Percentiles rank a stretch among this genome's conserved stretches.
Evolutionary conservation across 1,140 invertebrate genomes (phyloP).

Genomic region (Macrostomum lignano): DNA sequence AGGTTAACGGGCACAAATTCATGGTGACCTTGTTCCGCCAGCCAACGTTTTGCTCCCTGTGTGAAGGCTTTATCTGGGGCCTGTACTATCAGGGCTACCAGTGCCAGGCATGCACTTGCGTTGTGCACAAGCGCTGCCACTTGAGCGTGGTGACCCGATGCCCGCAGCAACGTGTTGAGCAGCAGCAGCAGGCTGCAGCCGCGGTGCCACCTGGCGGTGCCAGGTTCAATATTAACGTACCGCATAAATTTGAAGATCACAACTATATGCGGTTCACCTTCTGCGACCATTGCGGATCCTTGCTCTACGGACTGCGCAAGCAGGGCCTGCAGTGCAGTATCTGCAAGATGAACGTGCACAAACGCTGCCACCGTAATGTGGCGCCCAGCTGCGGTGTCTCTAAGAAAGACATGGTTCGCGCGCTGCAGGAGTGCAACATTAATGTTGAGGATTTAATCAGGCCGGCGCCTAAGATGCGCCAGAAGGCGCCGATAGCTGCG

Average conservation of each 20-base stretch:
- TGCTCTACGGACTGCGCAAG: constrained; percentile 73
- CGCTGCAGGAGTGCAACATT: too few species aligned
- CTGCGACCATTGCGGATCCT: constrained; percentile 88
- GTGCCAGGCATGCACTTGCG: constrained; percentile 3
- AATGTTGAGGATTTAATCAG: too few species aligned
- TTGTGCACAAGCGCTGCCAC: constrained; percentile 1
- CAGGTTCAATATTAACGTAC: constrained; percentile 87
- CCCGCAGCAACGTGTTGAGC: too few species aligned
- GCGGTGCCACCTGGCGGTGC: too few species aligned
- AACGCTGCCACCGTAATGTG: constrained; percentile 89
- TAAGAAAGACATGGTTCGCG: constrained; percentile 66
- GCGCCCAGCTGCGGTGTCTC: constrained; percentile 97
- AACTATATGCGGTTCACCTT: constrained; percentile 90
- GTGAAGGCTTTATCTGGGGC: constrained; percentile 85
- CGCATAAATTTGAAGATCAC: constrained; percentile 55
- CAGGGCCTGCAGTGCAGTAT: constrained; percentile 81
- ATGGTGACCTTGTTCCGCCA: constrained; percentile 95
- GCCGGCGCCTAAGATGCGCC: too few species aligned
- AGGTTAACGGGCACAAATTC: constrained; percentile 74
- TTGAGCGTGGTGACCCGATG: constrained; percentile 1
- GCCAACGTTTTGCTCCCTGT: constrained; percentile 92
- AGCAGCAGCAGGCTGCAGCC: too few species aligned
- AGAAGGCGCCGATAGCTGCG: too few species aligned
- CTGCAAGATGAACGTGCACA: constrained; percentile 91
- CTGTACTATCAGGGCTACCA: constrained; percentile 7